Percentiles rank a stretch among this genome's conserved stretches.
phyloP scores from a whole-genome alignment of 1,140 invertebrate genomes.

The Drosophila triauraria region DNA sequence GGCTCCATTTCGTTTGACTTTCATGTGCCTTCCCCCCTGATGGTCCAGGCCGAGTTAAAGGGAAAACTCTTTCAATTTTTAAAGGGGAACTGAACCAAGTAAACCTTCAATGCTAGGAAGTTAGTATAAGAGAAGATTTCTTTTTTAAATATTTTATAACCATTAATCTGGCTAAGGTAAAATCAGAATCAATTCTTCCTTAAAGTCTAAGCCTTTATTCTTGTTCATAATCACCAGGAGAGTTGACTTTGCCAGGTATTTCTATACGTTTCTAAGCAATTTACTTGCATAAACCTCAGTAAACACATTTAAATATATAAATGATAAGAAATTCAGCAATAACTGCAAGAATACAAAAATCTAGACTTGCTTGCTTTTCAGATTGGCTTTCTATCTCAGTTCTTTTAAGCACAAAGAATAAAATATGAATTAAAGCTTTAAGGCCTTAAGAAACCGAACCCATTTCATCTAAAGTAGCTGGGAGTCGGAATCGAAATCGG shows the following conservation, averaged over 20 bases:
- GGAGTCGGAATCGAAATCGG: conserved; percentile 4
- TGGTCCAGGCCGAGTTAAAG: conserved; percentile 4
- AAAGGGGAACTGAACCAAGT: neutral
- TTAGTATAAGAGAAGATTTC: too few relatives aligned
- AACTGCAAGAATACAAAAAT: too few relatives aligned
- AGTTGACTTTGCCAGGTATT: too few relatives aligned
- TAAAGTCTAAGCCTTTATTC: too few relatives aligned
- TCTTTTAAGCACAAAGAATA: neutral
- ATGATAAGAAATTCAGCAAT: neutral
- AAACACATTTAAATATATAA: neutral
- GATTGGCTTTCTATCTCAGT: fast-evolving
- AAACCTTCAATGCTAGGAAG: neutral
- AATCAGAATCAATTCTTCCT: too few relatives aligned
- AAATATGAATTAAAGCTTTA: neutral
- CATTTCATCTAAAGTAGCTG: neutral
- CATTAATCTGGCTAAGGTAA: too few relatives aligned
- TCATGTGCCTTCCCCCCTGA: conserved; percentile 14
- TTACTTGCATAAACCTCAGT: too few relatives aligned
- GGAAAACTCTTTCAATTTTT: neutral
- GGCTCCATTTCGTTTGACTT: conserved; percentile 52
- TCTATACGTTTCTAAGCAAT: too few relatives aligned
- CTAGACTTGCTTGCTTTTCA: too few relatives aligned
- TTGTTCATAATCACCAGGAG: too few relatives aligned
- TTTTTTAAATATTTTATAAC: too few relatives aligned
- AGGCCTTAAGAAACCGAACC: too few relatives aligned